Conservation (phyloP, 2,113 vertebrate genomes). For the Eulacestoma nigropectus region DNA sequence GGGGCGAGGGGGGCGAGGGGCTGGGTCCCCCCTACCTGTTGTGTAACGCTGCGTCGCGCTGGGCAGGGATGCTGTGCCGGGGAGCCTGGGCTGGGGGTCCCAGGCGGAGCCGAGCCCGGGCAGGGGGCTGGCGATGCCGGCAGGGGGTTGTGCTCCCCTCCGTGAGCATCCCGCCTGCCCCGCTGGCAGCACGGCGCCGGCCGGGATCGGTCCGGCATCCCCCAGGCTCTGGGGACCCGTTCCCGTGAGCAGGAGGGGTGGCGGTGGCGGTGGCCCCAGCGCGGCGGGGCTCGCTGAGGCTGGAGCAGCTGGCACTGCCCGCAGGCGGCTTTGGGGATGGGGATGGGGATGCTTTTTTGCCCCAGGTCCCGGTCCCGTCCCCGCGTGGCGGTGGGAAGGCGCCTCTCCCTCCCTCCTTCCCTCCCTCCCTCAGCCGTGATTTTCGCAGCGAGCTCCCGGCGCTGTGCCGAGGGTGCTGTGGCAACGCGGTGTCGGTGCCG, state of each 20-base stretch:
- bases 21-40: slow-evolving; percentile 35
- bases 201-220: background rate
- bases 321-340: background rate
- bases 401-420: background rate
- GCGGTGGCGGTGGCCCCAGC: background rate
- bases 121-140: background rate
- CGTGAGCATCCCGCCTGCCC: background rate
- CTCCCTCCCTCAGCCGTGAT: background rate
- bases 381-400: background rate
- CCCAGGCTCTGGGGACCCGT: background rate
- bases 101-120: background rate
- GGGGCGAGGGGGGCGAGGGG: background rate
- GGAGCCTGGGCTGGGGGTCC: background rate
- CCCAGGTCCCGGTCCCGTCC: fast-evolving
- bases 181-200: background rate
- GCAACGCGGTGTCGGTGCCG: background rate
- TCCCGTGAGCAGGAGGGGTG: fast-evolving
- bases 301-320: background rate
- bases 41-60: slow-evolving; percentile 19
- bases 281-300: background rate
- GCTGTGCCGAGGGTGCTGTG: background rate
- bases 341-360: background rate
- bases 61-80: background rate
- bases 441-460: background rate
- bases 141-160: background rate